Percentiles rank a stretch among this genome's conserved stretches.
These are phyloP conservation scores for Knipowitschia caucasica DNA, from an alignment of 2,797 vertebrate species.

Conservation along the genomic window DNA sequence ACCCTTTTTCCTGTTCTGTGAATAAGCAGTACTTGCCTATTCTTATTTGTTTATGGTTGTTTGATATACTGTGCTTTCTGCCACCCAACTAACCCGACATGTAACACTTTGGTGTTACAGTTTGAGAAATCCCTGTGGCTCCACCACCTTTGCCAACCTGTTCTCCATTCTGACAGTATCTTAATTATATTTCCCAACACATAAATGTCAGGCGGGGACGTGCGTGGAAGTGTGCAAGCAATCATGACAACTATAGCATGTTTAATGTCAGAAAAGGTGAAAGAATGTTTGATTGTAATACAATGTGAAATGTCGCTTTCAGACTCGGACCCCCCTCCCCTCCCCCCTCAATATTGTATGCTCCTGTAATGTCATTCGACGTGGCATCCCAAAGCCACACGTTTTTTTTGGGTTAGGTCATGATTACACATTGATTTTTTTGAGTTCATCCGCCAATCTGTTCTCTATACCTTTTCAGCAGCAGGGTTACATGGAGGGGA, in stretches of 20 bases:
- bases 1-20: too few relatives aligned
- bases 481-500: neutral
- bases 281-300: constrained; percentile 1
- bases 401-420: neutral
- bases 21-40: too few relatives aligned
- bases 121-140: neutral
- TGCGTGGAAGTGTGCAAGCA: neutral
- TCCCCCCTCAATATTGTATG: too few relatives aligned
- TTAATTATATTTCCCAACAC: constrained; percentile 3
- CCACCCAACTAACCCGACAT: too few relatives aligned
- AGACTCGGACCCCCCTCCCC: too few relatives aligned
- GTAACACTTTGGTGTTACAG: too few relatives aligned
- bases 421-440: constrained; percentile 1
- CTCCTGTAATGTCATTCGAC: neutral
- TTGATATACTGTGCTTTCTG: too few relatives aligned
- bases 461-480: neutral
- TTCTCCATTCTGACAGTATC: constrained; percentile 2
- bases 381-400: neutral
- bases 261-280: constrained; percentile 12
- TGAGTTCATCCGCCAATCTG: neutral
- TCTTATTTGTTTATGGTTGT: too few relatives aligned
- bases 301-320: neutral
- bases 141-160: neutral
- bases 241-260: neutral
- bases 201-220: constrained; percentile 1